phyloP scores from a whole-genome alignment of 2,113 vertebrate genomes.

The Siniperca knerii region DNA sequence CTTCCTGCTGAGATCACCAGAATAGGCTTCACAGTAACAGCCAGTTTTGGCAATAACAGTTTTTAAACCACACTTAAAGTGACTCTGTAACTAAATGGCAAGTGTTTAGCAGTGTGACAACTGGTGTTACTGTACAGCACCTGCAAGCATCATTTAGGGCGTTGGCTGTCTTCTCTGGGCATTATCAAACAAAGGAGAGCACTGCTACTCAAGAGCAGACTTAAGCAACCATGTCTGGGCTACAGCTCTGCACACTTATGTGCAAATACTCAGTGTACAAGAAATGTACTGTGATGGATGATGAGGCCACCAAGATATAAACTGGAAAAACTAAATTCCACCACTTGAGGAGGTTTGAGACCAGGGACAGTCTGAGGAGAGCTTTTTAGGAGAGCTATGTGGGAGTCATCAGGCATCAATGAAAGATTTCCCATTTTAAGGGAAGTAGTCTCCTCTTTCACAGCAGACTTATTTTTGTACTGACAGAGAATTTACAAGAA shows the following conservation, averaged over 20 bases:
- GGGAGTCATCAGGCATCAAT: neutral
- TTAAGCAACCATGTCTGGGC: conserved; percentile 62
- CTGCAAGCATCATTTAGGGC: conserved; percentile 74
- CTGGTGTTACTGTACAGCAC: conserved; percentile 61
- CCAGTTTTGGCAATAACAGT: conserved; percentile 26
- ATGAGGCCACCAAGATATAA: conserved; percentile 17
- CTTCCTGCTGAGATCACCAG: neutral
- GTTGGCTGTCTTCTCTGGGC: conserved; percentile 67
- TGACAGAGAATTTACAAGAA: conserved; percentile 10
- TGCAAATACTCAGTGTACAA: conserved; percentile 15
- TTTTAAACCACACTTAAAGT: conserved; percentile 13
- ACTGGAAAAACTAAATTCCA: conserved; percentile 38
- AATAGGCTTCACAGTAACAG: conserved; percentile 19
- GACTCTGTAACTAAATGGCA: conserved; percentile 27
- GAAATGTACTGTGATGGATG: conserved; percentile 18
- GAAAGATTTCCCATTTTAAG: conserved; percentile 20
- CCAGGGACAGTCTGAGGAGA: neutral
- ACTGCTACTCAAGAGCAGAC: conserved; percentile 44
- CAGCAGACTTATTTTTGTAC: neutral
- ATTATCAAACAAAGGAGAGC: conserved; percentile 74
- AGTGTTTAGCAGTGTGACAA: conserved; percentile 49
- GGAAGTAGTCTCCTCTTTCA: neutral
- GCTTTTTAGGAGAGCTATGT: neutral
- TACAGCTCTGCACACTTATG: conserved; percentile 24
- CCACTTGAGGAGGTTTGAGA: neutral